Percentiles rank a stretch among this genome's conserved stretches.
phyloP scores from a whole-genome alignment of 64 coral and sea anemone species.

The Dendronephthya gigantea region DNA sequence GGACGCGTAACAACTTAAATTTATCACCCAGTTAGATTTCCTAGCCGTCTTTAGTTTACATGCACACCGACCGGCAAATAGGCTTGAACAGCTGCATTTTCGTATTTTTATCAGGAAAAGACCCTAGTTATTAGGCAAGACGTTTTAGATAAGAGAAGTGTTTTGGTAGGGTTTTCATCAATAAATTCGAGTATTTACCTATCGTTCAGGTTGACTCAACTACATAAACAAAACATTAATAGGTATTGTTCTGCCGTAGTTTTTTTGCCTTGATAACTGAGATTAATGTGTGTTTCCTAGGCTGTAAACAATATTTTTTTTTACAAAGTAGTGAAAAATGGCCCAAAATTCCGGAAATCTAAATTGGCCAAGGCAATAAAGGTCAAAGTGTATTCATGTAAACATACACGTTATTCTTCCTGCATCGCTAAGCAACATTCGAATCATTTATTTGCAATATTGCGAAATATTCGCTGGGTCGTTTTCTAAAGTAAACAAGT shows the following conservation, averaged over 20 bases:
- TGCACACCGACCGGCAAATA: too few relatives aligned
- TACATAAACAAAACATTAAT: too few relatives aligned
- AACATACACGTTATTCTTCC: neutral
- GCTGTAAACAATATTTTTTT: neutral
- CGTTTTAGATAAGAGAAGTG: too few relatives aligned
- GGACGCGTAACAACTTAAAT: too few relatives aligned
- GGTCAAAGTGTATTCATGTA: neutral
- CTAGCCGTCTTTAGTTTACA: too few relatives aligned
- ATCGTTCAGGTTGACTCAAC: too few relatives aligned
- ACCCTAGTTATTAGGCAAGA: too few relatives aligned
- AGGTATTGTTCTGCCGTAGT: neutral
- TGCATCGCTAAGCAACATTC: neutral
- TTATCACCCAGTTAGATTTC: too few relatives aligned
- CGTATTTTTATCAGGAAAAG: too few relatives aligned
- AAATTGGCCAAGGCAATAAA: neutral
- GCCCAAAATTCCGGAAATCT: neutral
- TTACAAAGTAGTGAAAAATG: neutral
- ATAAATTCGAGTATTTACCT: too few relatives aligned
- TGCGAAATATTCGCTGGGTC: neutral
- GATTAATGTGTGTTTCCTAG: neutral
- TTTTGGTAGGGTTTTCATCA: too few relatives aligned
- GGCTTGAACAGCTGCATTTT: too few relatives aligned
- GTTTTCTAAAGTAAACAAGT: neutral
- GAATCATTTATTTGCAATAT: neutral
- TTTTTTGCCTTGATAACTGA: neutral